Conservation (phyloP, 2,113 vertebrate species). For the Mesoclemmys tuberculata region DNA sequence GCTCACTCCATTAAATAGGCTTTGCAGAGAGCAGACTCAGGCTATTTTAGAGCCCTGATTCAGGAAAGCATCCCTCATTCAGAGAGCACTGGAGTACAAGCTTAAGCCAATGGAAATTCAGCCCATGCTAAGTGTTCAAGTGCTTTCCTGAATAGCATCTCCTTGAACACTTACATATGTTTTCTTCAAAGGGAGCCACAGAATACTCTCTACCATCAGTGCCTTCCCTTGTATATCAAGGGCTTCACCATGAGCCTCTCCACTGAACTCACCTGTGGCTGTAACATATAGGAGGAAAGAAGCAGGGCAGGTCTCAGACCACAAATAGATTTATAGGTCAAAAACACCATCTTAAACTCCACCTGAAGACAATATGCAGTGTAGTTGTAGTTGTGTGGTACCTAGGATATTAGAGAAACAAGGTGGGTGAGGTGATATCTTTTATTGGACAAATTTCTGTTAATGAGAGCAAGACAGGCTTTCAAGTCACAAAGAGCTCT, state of each 20-base stretch:
- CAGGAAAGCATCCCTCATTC: not conserved
- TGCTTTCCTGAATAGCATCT: not conserved
- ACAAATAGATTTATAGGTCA: not conserved
- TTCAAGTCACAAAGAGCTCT: too few species aligned
- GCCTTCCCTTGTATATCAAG: not conserved
- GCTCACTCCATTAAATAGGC: not conserved
- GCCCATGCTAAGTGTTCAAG: not conserved
- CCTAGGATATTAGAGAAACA: too few species aligned
- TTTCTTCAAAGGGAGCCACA: not conserved
- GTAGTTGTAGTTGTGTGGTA: too few species aligned
- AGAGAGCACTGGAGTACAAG: not conserved
- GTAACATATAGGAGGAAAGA: not conserved
- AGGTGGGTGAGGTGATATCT: too few species aligned
- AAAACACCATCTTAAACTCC: too few species aligned
- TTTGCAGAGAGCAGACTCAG: not conserved
- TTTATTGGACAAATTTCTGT: too few species aligned
- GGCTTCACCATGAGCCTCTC: not conserved
- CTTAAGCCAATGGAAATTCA: not conserved
- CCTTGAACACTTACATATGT: not conserved
- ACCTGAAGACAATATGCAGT: too few species aligned
- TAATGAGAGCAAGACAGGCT: too few species aligned
- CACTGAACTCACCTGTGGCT: not conserved
- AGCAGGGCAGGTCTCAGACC: not conserved
- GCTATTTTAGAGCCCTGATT: not conserved
- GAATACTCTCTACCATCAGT: not conserved